Conservation (phyloP, 92 coral and sea anemone genomes). For the Diadumene lineata region DNA sequence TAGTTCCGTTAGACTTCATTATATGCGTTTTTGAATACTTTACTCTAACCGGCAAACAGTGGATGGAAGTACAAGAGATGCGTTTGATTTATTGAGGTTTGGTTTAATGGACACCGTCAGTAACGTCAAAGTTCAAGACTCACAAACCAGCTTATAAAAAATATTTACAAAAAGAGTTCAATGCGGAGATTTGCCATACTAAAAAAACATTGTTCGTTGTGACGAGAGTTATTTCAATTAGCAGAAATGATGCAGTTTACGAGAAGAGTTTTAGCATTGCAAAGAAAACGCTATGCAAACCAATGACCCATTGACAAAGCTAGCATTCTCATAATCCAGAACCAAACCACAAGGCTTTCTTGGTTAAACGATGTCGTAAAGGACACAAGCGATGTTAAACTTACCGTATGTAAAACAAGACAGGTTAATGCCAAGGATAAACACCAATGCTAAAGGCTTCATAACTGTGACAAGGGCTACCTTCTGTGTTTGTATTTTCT, state of each 20-base stretch:
- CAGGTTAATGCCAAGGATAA: slow-evolving; percentile 9
- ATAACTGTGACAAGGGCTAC: background rate
- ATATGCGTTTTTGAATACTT: background rate
- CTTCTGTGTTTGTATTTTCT: background rate
- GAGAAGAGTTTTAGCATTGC: too few relatives aligned
- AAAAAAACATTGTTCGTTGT: too few relatives aligned
- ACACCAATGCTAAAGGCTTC: slow-evolving; percentile 4
- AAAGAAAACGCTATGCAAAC: too few relatives aligned
- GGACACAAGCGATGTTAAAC: too few relatives aligned
- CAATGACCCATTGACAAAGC: too few relatives aligned
- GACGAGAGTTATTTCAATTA: too few relatives aligned
- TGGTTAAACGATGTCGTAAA: too few relatives aligned
- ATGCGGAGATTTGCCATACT: slow-evolving; percentile 15
- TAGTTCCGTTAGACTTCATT: background rate
- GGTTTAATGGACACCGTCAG: background rate
- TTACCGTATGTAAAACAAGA: slow-evolving; percentile 10
- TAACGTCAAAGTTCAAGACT: slow-evolving; percentile 44
- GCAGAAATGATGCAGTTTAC: too few relatives aligned
- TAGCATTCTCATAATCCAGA: too few relatives aligned
- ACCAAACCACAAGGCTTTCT: too few relatives aligned
- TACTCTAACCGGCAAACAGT: background rate
- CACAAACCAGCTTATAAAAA: slow-evolving; percentile 31
- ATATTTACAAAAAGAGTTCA: slow-evolving; percentile 11
- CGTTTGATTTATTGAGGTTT: slow-evolving; percentile 14
- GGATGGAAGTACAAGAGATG: background rate